These are phyloP conservation scores for Lithobius niger DNA, from an alignment of 1,140 invertebrate species.

Conservation along the genomic window DNA sequence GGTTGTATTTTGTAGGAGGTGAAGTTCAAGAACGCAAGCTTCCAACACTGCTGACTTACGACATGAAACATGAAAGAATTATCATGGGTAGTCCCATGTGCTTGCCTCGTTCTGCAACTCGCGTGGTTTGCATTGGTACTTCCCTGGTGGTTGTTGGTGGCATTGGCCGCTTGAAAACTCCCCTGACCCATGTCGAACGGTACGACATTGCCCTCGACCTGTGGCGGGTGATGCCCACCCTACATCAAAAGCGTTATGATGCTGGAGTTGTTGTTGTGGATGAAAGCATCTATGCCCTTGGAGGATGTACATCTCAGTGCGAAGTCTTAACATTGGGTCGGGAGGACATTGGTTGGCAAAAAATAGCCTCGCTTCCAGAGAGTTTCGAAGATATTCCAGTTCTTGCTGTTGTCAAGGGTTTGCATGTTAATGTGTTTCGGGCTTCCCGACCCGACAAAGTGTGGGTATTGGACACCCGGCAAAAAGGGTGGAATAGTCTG, in stretches of 20 bases:
- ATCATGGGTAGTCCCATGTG: not conserved
- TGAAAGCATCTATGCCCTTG: not conserved
- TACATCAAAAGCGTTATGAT: not conserved
- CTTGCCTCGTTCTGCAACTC: not conserved
- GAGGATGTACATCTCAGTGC: not conserved
- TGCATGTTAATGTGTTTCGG: not conserved
- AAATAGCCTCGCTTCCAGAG: not conserved
- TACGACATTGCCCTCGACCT: not conserved
- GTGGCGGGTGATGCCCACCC: not conserved
- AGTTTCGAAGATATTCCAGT: not conserved
- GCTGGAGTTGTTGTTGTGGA: not conserved
- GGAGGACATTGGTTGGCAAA: not conserved
- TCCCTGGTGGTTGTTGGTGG: not conserved
- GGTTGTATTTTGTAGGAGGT: not conserved
- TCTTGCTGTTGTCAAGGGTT: not conserved
- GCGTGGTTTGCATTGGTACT: not conserved
- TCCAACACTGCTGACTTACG: not conserved
- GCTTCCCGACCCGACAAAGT: not conserved
- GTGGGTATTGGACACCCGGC: not conserved
- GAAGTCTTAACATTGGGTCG: not conserved
- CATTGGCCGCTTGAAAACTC: not conserved
- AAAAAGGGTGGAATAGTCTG: not conserved
- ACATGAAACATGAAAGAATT: not conserved
- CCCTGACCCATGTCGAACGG: not conserved
- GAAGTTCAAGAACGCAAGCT: not conserved